Conservation (phyloP, 2,797 vertebrate species). For the Pelobates cultripes region DNA sequence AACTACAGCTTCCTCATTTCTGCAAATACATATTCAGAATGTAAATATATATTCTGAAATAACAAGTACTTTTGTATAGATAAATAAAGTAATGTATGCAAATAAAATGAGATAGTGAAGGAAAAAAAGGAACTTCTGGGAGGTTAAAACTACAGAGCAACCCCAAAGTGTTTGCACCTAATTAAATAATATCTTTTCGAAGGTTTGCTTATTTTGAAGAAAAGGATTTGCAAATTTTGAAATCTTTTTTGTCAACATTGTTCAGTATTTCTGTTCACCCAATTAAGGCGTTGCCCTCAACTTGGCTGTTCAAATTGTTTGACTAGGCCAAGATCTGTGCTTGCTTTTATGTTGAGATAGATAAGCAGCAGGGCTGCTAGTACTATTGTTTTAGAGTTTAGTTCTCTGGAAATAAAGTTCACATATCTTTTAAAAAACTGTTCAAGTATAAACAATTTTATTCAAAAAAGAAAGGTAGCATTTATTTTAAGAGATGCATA, state of each 20-base stretch:
- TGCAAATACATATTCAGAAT: too few species aligned
- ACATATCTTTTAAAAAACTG: constrained; percentile 3
- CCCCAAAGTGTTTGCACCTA: constrained; percentile 42
- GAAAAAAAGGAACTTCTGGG: constrained; percentile 26
- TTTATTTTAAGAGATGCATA: too few species aligned
- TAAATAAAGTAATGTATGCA: background rate
- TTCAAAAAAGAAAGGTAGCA: too few species aligned
- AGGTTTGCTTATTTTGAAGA: constrained; percentile 47
- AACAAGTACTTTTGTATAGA: background rate
- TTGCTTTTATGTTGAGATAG: constrained; percentile 18
- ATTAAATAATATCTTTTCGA: constrained; percentile 48
- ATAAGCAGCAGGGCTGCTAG: background rate
- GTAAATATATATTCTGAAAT: too few species aligned
- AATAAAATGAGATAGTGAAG: constrained; percentile 17
- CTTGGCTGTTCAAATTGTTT: constrained; percentile 36
- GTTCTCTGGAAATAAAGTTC: constrained; percentile 2
- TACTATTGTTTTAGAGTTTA: background rate
- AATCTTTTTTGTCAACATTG: constrained; percentile 57
- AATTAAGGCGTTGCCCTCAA: constrained; percentile 45
- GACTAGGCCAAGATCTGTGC: constrained; percentile 34
- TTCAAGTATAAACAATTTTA: background rate
- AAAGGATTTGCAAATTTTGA: constrained; percentile 46
- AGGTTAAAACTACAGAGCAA: constrained; percentile 34
- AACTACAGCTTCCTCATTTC: too few species aligned
- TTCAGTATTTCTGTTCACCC: constrained; percentile 36